Conservation (phyloP, 2,113 vertebrate species). For the Triplophysa rosa region DNA sequence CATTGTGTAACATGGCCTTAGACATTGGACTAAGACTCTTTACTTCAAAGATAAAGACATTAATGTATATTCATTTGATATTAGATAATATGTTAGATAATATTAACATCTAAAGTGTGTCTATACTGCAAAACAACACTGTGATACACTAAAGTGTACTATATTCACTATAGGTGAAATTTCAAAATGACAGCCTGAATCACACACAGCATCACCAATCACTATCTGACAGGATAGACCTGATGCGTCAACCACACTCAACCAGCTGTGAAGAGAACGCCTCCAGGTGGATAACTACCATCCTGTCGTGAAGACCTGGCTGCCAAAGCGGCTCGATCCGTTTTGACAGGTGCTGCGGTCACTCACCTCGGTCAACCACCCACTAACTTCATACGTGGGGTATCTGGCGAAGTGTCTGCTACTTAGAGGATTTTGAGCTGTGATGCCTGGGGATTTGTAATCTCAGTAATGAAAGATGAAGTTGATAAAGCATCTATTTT, state of each 20-base stretch:
- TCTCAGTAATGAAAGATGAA: slow-evolving; percentile 31
- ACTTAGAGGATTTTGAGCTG: slow-evolving; percentile 24
- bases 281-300: slow-evolving; percentile 64
- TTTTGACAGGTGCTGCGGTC: neutral
- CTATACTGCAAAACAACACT: neutral
- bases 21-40: no score
- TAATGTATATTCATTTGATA: neutral
- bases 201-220: slow-evolving; percentile 39
- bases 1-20: no score
- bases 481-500: slow-evolving; percentile 23
- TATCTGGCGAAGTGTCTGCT: neutral
- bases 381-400: slow-evolving; percentile 1
- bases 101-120: neutral
- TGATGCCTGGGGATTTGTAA: slow-evolving; percentile 9
- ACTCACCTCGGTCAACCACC: slow-evolving; percentile 1
- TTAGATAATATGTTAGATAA: neutral
- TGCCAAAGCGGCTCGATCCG: neutral
- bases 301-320: slow-evolving; percentile 38
- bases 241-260: slow-evolving; percentile 59
- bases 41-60: no score
- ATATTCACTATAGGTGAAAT: neutral
- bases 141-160: neutral
- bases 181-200: slow-evolving; percentile 2
- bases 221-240: slow-evolving; percentile 51
- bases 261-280: slow-evolving; percentile 68